Evolutionary conservation across 2,797 vertebrate genomes (phyloP).

Genomic region (Sebastes minor): DNA sequence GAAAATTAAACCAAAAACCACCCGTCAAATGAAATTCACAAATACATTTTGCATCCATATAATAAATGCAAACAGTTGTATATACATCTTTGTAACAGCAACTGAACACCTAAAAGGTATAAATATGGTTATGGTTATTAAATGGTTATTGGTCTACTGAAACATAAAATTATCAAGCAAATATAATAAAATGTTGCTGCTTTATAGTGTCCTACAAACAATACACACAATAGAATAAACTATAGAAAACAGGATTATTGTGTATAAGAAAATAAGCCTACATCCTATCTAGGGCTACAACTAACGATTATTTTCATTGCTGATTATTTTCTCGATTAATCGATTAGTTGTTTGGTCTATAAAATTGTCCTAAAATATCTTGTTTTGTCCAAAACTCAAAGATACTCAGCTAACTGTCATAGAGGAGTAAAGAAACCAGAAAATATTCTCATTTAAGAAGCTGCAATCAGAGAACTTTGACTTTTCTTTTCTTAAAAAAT

Average conservation of each 20-base stretch:
- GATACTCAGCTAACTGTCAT: fast-evolving
- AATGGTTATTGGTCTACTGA: background rate
- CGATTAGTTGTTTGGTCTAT: too few relatives aligned
- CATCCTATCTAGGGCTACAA: background rate
- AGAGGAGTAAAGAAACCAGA: too few relatives aligned
- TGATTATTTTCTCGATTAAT: too few relatives aligned
- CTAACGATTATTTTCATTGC: too few relatives aligned
- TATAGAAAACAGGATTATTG: background rate
- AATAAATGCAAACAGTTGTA: background rate
- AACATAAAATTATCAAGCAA: background rate
- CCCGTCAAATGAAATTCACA: background rate
- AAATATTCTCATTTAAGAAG: too few relatives aligned
- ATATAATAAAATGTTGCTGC: background rate
- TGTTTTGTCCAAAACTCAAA: too few relatives aligned
- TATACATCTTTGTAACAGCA: background rate
- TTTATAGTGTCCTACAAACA: background rate
- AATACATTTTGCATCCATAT: background rate
- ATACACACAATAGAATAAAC: background rate
- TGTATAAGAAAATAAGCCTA: background rate
- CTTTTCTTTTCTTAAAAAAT: too few relatives aligned
- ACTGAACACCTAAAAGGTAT: background rate
- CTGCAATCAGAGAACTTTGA: too few relatives aligned
- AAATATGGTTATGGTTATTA: background rate
- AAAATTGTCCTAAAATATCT: too few relatives aligned
- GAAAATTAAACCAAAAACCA: background rate